Percentiles rank a stretch among this genome's conserved stretches.
phyloP scores from a whole-genome alignment of 2,888 invertebrate species.

The Cepaea hortensis region DNA sequence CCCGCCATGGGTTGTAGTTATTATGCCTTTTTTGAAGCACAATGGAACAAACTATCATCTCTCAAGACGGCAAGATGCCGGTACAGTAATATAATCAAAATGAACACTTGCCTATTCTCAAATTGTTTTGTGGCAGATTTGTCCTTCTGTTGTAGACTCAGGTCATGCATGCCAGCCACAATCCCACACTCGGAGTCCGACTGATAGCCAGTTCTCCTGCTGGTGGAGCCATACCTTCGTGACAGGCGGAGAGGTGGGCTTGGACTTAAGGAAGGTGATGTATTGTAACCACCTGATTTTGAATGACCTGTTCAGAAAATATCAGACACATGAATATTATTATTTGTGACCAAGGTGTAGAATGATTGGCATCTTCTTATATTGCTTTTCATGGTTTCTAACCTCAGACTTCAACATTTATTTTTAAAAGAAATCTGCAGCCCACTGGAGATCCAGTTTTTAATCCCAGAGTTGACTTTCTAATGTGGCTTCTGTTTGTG shows the following conservation, averaged over 20 bases:
- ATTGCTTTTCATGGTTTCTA: background rate
- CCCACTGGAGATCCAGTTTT: no score
- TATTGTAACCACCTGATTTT: conserved; percentile 27
- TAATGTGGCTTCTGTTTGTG: no score
- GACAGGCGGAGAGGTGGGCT: conserved; percentile 42
- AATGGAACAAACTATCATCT: no score
- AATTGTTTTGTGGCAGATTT: conserved; percentile 35
- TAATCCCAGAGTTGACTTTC: no score
- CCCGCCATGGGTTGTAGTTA: no score
- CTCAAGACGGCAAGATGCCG: no score
- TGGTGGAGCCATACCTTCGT: conserved; percentile 35
- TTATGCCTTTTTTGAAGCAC: no score
- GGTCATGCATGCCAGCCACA: conserved; percentile 36
- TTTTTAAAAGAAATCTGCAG: no score
- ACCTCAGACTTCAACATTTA: no score
- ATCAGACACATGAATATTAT: background rate
- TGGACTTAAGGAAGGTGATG: conserved; percentile 47
- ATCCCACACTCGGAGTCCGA: conserved; percentile 45
- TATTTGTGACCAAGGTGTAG: background rate
- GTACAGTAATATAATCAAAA: background rate
- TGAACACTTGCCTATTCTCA: conserved; percentile 38
- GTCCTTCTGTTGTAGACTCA: conserved; percentile 22
- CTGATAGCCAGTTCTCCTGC: conserved; percentile 36
- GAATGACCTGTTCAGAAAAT: conserved; percentile 18
- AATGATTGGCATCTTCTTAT: background rate